Conservation (phyloP, 2,797 vertebrate species). For the Galagoides demidoff region DNA sequence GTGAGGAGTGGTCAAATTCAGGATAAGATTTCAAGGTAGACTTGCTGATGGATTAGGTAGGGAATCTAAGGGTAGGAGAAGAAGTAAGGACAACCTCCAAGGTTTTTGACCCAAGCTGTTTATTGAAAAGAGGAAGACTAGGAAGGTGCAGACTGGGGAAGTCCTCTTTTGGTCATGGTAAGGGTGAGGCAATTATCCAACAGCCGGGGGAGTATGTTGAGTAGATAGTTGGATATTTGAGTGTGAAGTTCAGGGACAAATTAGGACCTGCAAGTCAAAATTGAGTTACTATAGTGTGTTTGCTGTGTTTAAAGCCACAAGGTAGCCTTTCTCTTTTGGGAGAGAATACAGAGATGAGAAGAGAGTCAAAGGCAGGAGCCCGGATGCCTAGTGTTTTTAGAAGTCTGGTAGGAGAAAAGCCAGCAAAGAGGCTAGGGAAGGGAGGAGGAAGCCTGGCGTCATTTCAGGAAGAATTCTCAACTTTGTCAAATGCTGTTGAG, state of each 20-base stretch:
- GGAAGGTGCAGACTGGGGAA: background rate
- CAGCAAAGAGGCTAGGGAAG: background rate
- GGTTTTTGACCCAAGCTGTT: background rate
- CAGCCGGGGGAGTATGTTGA: background rate
- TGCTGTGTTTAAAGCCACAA: background rate
- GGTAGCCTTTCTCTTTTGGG: background rate
- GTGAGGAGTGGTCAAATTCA: background rate
- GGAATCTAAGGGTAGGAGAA: background rate
- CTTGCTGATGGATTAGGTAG: background rate
- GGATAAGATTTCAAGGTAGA: background rate
- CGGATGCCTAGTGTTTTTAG: background rate
- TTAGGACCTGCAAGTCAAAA: background rate
- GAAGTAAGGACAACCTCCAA: background rate
- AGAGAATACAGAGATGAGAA: background rate
- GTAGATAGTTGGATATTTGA: background rate
- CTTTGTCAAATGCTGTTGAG: no score
- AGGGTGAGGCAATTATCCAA: background rate
- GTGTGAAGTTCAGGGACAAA: background rate
- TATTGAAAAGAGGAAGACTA: background rate
- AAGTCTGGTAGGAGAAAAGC: background rate
- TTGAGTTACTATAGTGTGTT: background rate
- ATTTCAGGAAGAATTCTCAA: background rate
- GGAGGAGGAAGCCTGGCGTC: background rate
- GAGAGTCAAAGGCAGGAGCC: background rate
- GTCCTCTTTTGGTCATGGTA: background rate